Conservation (phyloP, 2,888 invertebrate species). For the Andrena praecox region DNA sequence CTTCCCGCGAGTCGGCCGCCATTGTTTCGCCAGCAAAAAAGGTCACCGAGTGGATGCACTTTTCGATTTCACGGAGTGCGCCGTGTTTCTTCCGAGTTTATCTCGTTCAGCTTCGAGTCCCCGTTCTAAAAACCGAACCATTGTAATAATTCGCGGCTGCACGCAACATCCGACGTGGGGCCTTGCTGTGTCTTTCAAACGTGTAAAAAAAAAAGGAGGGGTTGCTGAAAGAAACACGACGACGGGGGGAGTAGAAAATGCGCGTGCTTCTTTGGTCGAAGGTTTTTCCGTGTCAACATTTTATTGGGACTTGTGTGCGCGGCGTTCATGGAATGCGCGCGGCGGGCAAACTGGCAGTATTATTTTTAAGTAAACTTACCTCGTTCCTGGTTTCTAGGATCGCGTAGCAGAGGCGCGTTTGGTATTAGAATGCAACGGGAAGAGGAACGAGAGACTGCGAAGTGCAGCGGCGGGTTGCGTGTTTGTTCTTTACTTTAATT, state of each 20-base stretch:
- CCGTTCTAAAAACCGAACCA: conserved; percentile 3
- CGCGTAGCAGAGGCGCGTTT: no score
- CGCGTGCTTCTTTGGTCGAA: background rate
- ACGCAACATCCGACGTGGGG: background rate
- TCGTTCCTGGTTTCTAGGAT: no score
- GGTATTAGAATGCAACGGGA: no score
- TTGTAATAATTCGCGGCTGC: background rate
- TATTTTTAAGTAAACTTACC: no score
- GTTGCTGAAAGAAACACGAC: background rate
- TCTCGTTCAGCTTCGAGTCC: background rate
- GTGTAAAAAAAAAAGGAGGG: background rate
- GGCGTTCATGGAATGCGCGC: background rate
- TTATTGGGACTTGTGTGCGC: background rate
- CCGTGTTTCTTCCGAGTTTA: conserved; percentile 14
- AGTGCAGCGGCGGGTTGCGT: background rate
- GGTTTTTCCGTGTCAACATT: background rate
- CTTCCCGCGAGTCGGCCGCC: conserved; percentile 38
- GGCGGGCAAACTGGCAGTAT: no score
- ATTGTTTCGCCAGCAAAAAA: conserved; percentile 62
- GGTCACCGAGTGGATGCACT: conserved; percentile 43
- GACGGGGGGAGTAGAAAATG: background rate
- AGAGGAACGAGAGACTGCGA: background rate
- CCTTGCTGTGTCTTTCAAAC: background rate
- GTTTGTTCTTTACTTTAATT: conserved; percentile 13
- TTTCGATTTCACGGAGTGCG: conserved; percentile 30